Evolutionary conservation across 2,113 vertebrate species (phyloP).

Genomic region (Macrotis lagotis): DNA sequence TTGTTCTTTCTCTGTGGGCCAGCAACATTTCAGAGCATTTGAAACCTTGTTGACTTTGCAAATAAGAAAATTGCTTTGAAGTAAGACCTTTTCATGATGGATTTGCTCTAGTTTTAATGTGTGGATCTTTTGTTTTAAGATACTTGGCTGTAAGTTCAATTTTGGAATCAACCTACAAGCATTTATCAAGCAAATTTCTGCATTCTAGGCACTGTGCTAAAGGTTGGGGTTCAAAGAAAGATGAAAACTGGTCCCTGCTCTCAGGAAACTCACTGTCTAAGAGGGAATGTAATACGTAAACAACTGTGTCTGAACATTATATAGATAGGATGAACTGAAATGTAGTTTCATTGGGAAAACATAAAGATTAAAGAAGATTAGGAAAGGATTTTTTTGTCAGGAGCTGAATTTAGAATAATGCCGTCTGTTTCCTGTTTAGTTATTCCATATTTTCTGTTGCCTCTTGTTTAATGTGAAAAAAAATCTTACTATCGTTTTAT

Average conservation of each 20-base stretch:
- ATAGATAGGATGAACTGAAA: background rate
- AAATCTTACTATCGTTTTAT: background rate
- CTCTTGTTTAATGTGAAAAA: background rate
- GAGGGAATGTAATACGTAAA: background rate
- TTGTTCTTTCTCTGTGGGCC: background rate
- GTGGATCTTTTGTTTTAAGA: background rate
- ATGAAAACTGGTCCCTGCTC: background rate
- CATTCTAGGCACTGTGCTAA: background rate
- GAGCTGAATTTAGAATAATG: background rate
- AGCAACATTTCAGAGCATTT: background rate
- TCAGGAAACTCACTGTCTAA: background rate
- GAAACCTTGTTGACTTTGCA: background rate
- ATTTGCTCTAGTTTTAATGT: background rate
- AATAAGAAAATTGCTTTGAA: background rate
- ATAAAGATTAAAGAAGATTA: background rate
- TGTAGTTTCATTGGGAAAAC: background rate
- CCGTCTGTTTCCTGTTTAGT: background rate
- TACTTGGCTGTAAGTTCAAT: background rate
- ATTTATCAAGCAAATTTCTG: background rate
- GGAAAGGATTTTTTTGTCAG: background rate
- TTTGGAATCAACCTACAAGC: background rate
- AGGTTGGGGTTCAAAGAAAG: background rate
- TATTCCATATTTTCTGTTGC: background rate
- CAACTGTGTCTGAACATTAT: background rate
- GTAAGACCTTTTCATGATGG: background rate